Base-by-base conservation (phyloP, 1,140 invertebrate species). In the Meteorus sp. region DNA sequence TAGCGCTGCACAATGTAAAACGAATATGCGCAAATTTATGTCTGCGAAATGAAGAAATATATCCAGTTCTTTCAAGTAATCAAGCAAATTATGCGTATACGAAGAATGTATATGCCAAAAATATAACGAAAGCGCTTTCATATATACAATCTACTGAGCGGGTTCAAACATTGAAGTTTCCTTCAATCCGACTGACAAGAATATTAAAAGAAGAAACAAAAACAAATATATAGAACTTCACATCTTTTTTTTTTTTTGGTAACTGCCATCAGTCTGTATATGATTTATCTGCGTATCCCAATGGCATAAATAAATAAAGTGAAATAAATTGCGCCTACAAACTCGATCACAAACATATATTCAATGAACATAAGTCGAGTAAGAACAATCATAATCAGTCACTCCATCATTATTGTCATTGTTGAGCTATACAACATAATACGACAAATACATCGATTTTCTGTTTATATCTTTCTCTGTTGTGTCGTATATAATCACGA, bases 201-300 rank as follows among this genome's bases (percentile, higher is more conserved):
- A 33, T 33, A 33, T 33, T 33, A 33, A 33, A 33, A 33, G 11
- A 33, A 33, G 11, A 33, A 7, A 33, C 11, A 33, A 7, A 33
- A 33, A 33, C 11, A 33, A 7, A 11, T 33, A 33, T 33, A 33
- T n/a, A n/a, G n/a, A n/a, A n/a, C n/a, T n/a, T n/a, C n/a, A n/a
- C n/a, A n/a, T n/a, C n/a, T n/a, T n/a, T n/a, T 19, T 17, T 17
- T 45, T 45, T 45, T 22, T 23, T 45, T 45, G n/a, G 17, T 22
- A 19, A 45, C 43, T 45, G 43, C 43, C 43, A 45, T 45, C n/a
- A n/a, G n/a, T 39, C 35, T 15, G 17, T 37, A n/a, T 33, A 33
- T 39, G 13, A 39, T 39, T 39, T 39, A 39, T 39, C 17, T 39
- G 17, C 17, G 6, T 39, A 39, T 5, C 17, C 35, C 35, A 39